A percentile compares a stretch with the other conserved stretches of the same genome.
Evolutionary conservation across 2,113 vertebrate species (phyloP).

Genomic region (Protobothrops flavoviridis): DNA sequence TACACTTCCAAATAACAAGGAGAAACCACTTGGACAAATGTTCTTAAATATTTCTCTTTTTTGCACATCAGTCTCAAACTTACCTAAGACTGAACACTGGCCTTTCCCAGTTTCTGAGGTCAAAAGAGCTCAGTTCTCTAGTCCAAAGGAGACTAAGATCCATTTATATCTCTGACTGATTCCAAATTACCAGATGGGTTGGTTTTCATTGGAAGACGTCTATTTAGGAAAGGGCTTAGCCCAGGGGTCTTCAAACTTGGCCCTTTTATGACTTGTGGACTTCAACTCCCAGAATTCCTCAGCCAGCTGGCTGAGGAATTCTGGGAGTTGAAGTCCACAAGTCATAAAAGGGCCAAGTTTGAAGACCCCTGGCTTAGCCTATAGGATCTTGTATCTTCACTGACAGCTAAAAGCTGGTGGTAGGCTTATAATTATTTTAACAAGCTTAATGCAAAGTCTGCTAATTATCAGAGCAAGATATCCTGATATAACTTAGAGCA

Average conservation of each 20-base stretch:
- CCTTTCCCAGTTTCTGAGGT: background rate
- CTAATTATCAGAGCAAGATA: background rate
- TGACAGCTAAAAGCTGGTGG: background rate
- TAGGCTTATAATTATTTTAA: background rate
- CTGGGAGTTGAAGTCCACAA: too few species aligned
- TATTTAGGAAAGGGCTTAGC: background rate
- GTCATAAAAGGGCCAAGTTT: too few species aligned
- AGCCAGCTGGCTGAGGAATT: too few species aligned
- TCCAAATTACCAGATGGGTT: background rate
- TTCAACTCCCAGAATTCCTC: too few species aligned
- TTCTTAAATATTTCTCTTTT: background rate
- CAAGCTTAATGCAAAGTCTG: background rate
- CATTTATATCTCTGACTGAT: background rate
- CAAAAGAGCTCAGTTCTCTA: background rate
- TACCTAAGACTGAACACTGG: background rate
- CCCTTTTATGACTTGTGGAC: too few species aligned
- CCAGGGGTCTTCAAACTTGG: too few species aligned
- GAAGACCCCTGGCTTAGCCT: background rate
- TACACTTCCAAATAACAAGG: background rate
- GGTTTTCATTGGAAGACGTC: background rate
- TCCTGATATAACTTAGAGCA: background rate
- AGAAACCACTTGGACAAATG: background rate
- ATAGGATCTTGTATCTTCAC: background rate
- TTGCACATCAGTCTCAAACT: background rate
- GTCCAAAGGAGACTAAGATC: background rate